Percentiles rank a stretch among this genome's conserved stretches.
Evolutionary conservation across 2,113 vertebrate genomes (phyloP).

Genomic region (Pluvianellus socialis): DNA sequence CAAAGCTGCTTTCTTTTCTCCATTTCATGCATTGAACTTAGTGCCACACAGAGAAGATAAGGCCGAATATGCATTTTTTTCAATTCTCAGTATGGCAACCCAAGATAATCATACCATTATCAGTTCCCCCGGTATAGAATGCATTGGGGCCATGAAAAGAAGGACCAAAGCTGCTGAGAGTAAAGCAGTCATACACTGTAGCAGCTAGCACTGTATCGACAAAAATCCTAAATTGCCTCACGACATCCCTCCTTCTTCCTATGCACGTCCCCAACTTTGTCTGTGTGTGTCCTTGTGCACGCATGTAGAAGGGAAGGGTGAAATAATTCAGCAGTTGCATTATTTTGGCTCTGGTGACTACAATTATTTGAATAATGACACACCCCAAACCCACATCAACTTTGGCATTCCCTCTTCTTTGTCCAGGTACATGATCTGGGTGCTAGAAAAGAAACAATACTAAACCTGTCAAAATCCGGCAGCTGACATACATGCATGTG

Average conservation of each 20-base stretch:
- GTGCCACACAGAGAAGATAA: background rate
- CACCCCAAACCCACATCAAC: background rate
- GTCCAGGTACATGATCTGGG: background rate
- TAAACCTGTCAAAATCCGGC: background rate
- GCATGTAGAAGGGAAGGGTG: background rate
- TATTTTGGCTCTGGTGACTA: background rate
- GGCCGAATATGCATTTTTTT: background rate
- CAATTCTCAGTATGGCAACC: background rate
- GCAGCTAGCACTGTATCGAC: background rate
- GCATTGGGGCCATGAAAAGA: background rate
- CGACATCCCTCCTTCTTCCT: background rate
- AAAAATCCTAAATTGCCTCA: background rate
- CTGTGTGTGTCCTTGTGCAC: fast-evolving
- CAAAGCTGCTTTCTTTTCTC: background rate
- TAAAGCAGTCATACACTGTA: background rate
- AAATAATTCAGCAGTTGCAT: background rate
- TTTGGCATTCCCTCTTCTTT: background rate
- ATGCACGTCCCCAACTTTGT: fast-evolving
- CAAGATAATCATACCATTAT: background rate
- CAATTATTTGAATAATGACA: background rate
- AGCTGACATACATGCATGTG: background rate
- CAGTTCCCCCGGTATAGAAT: background rate
- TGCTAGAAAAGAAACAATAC: background rate
- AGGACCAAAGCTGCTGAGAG: background rate
- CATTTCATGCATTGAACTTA: background rate